phyloP scores from a whole-genome alignment of 2,888 invertebrate species.

The Strigamia transsilvanica region DNA sequence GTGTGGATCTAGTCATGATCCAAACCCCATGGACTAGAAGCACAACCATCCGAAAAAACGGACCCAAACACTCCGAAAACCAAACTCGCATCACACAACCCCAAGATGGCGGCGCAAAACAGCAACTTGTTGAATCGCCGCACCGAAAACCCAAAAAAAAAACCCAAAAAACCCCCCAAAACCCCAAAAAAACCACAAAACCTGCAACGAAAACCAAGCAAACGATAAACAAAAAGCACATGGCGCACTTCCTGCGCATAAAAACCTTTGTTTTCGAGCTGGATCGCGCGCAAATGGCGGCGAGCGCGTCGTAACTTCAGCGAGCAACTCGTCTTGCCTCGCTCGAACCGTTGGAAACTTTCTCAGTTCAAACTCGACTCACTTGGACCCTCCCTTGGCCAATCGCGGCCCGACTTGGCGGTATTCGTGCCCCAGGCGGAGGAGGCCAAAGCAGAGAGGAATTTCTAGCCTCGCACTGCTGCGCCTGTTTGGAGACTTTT shows the following conservation, averaged over 20 bases:
- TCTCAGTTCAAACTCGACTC: slow-evolving; percentile 41
- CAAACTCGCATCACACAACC: background rate
- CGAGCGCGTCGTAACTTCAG: background rate
- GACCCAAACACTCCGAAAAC: background rate
- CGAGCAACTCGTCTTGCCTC: background rate
- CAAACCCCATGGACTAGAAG: slow-evolving; percentile 56
- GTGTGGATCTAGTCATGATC: slow-evolving; percentile 58
- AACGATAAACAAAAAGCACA: background rate
- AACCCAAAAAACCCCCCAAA: background rate
- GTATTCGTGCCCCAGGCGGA: slow-evolving; percentile 50
- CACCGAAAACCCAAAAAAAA: background rate
- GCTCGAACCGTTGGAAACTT: slow-evolving; percentile 11
- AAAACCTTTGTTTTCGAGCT: background rate
- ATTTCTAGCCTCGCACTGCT: slow-evolving; percentile 28
- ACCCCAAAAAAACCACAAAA: background rate
- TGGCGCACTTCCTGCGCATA: background rate
- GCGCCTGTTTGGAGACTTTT: background rate
- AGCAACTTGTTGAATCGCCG: slow-evolving; percentile 42
- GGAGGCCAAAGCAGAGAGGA: slow-evolving; percentile 31
- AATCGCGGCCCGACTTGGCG: background rate
- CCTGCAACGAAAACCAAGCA: too few species aligned
- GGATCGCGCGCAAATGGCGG: background rate
- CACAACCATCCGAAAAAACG: slow-evolving; percentile 56
- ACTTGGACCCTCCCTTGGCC: slow-evolving; percentile 7
- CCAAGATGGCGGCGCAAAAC: slow-evolving; percentile 39